phyloP scores from a whole-genome alignment of 2,113 vertebrate species.

The Hippolais icterina region DNA sequence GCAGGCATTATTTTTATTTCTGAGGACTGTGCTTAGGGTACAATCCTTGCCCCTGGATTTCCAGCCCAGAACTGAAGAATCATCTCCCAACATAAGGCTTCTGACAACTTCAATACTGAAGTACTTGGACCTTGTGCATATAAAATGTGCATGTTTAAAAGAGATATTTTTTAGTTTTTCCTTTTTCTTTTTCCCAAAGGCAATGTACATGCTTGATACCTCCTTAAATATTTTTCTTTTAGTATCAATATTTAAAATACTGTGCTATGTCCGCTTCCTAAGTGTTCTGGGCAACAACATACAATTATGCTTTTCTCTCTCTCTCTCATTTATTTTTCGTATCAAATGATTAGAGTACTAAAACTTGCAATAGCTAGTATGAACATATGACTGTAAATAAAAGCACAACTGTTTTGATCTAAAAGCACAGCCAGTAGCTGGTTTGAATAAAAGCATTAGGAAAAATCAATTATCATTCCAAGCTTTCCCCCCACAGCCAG shows the following conservation, averaged over 20 bases:
- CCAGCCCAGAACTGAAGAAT: neutral
- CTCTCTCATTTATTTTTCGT: neutral
- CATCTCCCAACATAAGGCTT: neutral
- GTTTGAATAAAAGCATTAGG: neutral
- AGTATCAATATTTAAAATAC: neutral
- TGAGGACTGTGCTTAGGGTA: neutral
- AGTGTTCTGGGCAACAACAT: neutral
- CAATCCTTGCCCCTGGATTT: neutral
- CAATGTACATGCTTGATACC: neutral
- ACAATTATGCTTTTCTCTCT: neutral
- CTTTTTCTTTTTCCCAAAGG: neutral
- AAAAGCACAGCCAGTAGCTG: neutral
- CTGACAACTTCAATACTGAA: neutral
- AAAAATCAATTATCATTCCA: neutral
- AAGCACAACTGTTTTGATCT: neutral
- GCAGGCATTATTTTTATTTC: neutral
- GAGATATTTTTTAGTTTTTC: neutral
- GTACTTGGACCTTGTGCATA: neutral
- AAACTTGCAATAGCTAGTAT: neutral
- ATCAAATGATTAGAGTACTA: neutral
- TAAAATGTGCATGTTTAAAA: neutral
- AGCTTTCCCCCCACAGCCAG: neutral
- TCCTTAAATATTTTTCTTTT: neutral
- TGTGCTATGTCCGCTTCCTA: neutral
- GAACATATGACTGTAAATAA: neutral